phyloP scores from a whole-genome alignment of 2,113 vertebrate genomes.

The Alexandromys fortis region DNA sequence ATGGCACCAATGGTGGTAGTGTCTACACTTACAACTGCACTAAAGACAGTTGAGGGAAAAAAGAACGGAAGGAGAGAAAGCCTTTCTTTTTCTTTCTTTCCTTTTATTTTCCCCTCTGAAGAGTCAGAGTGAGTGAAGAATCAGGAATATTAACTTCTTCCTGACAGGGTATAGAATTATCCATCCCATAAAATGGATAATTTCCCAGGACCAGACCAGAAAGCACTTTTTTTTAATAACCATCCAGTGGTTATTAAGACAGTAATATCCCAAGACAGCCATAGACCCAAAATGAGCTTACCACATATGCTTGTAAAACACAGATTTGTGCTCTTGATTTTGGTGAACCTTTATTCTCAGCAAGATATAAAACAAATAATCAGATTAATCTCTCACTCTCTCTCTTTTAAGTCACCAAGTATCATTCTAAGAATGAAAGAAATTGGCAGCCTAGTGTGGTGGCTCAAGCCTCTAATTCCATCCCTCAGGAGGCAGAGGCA shows the following conservation, averaged over 20 bases:
- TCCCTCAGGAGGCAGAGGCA: neutral
- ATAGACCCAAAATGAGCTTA: neutral
- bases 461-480: neutral
- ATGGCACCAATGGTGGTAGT: neutral
- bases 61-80: neutral
- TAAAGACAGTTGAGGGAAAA: constrained; percentile 20
- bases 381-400: neutral
- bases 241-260: neutral
- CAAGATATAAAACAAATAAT: neutral
- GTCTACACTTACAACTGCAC: neutral
- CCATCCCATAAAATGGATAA: neutral
- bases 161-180: neutral
- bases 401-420: neutral
- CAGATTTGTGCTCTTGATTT: neutral
- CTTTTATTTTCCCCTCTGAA: neutral
- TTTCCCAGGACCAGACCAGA: neutral
- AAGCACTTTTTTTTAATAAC: neutral
- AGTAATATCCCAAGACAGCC: neutral
- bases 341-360: neutral
- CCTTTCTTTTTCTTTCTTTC: neutral
- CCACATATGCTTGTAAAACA: neutral
- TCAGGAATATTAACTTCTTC: neutral
- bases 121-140: neutral
- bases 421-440: neutral
- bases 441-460: neutral